Evolutionary conservation across 2,113 vertebrate genomes (phyloP), one percentile per base, ranked within the genome.

Genomic region (Speoplatyrhinus poulsoni): DNA sequence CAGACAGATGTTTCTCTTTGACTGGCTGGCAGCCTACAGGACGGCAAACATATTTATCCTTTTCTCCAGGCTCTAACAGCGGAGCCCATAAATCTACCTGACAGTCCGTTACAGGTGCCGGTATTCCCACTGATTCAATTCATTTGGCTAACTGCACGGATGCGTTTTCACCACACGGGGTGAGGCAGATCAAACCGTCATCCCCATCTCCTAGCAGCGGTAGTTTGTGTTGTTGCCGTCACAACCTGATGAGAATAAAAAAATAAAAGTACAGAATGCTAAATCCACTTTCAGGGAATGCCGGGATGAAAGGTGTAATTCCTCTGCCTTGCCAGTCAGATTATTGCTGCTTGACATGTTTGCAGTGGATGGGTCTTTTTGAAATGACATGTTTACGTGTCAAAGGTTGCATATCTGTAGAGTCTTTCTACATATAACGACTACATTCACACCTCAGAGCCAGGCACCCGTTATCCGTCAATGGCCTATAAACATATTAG

Each of bases 71-170:
- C 70, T 82, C 89, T 90, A 91, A 90, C 87, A 82, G 85, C 77
- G 17, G 61, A 63, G 70, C 80, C 74, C 72, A 82, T 91, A 85
- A 84, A 90, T 89, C 89, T 91, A 89, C 88, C 88, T 91, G 90
- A 90, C 88, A 90, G 88, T 62, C 85, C 87, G 90, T 91, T 92
- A 89, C 90, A 92, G 91, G 91, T 93, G 89, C 82, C 75, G 75
- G 85, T 88, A 91, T 91, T 90, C 88, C 88, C 41, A 47, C 80
- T 90, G 88, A 89, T 91, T 91, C 85, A 89, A 91, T 92, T 91
- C 88, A 88, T 89, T 87, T 90, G 19, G 79, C 87, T 80, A 81
- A 88, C 85, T 87, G 88, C 79, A 82, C 78, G 76, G 86, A 82
- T 75, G 84, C 84, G 52, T 78, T 77, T 73, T 62, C 75, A 79